A percentile compares a stretch with the other conserved stretches of the same genome.
phyloP scores from a whole-genome alignment of 2,797 vertebrate species.

The Xyrichtys novacula region DNA sequence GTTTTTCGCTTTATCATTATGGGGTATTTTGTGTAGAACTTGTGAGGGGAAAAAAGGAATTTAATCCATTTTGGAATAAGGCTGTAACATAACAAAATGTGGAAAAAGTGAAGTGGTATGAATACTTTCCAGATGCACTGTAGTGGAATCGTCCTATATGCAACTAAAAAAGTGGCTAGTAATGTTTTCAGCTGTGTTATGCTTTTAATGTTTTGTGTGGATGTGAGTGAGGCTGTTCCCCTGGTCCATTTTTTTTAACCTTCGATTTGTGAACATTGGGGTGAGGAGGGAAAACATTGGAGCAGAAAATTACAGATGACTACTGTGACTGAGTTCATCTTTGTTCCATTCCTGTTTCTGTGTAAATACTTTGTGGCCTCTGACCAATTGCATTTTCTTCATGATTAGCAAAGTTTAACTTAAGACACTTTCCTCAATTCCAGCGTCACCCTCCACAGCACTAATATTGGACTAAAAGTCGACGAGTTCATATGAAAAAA shows the following conservation, averaged over 20 bases:
- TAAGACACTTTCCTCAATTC: neutral
- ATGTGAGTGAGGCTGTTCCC: neutral
- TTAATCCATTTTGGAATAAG: no score
- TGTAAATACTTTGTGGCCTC: neutral
- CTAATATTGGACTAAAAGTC: neutral
- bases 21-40: no score
- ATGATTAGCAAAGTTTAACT: constrained; percentile 9
- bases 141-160: no score
- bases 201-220: neutral
- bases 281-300: neutral
- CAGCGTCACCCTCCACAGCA: constrained; percentile 1
- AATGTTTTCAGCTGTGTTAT: neutral
- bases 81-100: no score
- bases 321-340: neutral
- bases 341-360: neutral
- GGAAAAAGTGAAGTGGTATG: no score
- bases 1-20: no score
- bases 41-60: no score
- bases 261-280: neutral
- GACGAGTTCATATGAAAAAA: neutral
- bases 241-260: neutral
- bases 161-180: no score
- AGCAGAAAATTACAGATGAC: neutral
- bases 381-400: constrained; percentile 6
- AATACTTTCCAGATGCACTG: no score